phyloP scores from a whole-genome alignment of 2,113 vertebrate species.

The Lophura nycthemera region DNA sequence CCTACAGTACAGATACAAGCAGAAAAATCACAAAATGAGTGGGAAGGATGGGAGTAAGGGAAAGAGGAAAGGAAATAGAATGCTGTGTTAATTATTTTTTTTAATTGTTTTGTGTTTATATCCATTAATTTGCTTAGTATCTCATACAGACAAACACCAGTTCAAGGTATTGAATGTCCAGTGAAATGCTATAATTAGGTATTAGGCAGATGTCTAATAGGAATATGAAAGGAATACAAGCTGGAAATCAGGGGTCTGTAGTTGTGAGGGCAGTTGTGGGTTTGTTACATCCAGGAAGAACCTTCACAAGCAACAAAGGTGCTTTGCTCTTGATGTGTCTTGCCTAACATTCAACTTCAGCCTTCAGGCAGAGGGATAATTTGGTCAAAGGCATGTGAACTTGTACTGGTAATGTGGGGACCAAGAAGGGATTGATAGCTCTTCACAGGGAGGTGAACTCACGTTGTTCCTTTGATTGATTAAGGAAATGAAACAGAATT shows the following conservation, averaged over 20 bases:
- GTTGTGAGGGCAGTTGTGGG: rapidly evolving
- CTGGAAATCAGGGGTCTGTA: background rate
- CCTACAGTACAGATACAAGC: background rate
- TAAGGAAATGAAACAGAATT: background rate
- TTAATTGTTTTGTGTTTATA: constrained; percentile 36
- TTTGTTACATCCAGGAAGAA: background rate
- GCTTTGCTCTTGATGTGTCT: background rate
- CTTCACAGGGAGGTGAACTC: background rate
- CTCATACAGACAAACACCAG: background rate
- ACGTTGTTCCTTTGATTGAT: background rate
- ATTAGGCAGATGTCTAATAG: background rate
- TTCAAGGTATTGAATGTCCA: constrained; percentile 6
- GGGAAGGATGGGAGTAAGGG: background rate
- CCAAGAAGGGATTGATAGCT: background rate
- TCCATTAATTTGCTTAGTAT: constrained; percentile 24
- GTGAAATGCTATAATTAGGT: background rate
- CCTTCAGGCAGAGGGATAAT: background rate
- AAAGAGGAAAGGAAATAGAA: constrained; percentile 32
- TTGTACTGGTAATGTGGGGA: background rate
- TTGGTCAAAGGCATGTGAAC: background rate
- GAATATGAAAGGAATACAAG: background rate
- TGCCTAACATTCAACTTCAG: background rate
- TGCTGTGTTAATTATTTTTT: constrained; percentile 27
- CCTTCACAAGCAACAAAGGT: background rate
- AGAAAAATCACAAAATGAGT: constrained; percentile 26